Percentiles rank a stretch among this genome's conserved stretches.
These are phyloP conservation scores for Erinaceus europaeus DNA, from an alignment of 2,113 vertebrate species.

Conservation along the genomic window DNA sequence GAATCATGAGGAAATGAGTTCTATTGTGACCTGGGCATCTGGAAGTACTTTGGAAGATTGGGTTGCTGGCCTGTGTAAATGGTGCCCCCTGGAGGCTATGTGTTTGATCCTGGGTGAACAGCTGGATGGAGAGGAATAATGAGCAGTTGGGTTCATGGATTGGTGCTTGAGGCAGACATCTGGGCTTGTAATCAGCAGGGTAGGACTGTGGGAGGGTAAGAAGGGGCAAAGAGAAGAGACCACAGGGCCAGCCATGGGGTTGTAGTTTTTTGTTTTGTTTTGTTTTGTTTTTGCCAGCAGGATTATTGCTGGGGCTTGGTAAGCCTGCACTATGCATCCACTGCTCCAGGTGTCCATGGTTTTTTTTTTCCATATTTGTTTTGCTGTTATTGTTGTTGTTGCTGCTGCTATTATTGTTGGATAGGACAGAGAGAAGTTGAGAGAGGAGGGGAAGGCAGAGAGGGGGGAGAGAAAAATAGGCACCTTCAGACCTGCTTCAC, in stretches of 20 bases:
- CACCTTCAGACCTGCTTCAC: no score
- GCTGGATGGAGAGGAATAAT: not conserved
- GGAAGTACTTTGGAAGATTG: not conserved
- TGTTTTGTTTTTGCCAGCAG: no score
- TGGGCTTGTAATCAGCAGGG: not conserved
- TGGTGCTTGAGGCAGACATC: not conserved
- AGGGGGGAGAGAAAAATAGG: no score
- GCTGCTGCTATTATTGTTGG: no score
- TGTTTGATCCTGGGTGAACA: not conserved
- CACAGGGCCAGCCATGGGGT: fast-evolving
- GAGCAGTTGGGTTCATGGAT: not conserved
- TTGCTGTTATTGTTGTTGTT: no score
- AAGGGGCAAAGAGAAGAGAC: not conserved
- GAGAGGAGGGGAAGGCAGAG: no score
- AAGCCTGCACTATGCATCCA: no score
- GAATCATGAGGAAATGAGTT: not conserved
- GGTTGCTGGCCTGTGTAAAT: not conserved
- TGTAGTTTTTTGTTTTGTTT: no score
- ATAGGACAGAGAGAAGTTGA: no score
- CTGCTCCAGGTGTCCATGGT: no score
- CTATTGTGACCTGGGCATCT: not conserved
- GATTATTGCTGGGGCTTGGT: no score
- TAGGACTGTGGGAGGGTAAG: not conserved
- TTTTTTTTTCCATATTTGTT: no score
- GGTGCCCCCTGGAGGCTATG: not conserved